Conservation (phyloP, 2,888 invertebrate genomes). For the Galerucella pusilla region DNA sequence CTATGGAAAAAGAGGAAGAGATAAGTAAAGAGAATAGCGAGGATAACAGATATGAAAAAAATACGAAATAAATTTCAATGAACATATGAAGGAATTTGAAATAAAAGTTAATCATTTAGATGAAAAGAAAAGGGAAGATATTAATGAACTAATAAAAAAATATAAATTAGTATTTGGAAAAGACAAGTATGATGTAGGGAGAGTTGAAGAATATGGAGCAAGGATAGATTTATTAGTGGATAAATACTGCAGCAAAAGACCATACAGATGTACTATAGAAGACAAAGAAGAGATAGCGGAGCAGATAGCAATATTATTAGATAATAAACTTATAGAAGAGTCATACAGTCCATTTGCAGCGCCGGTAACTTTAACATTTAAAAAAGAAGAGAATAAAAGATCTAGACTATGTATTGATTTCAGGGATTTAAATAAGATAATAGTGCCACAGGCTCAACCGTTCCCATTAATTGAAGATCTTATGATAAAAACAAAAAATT, state of each 20-base stretch:
- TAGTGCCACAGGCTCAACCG: constrained; percentile 31
- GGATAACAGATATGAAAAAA: background rate
- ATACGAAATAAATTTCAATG: background rate
- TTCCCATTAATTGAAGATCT: constrained; percentile 32
- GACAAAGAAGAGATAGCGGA: no score
- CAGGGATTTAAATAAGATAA: constrained; percentile 31
- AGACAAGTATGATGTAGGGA: constrained; percentile 10
- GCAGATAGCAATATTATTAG: no score
- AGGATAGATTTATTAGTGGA: no score
- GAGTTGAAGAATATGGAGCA: no score
- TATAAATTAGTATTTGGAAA: constrained; percentile 41
- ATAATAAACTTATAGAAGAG: no score
- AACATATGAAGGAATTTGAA: background rate
- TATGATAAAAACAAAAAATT: constrained; percentile 20
- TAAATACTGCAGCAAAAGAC: no score
- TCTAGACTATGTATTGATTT: constrained; percentile 30
- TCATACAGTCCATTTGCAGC: constrained; percentile 26
- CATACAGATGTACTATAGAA: no score
- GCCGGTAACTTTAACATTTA: constrained; percentile 25
- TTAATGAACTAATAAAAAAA: constrained; percentile 23
- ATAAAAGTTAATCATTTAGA: background rate
- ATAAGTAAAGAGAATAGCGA: no score
- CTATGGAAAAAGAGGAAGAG: background rate
- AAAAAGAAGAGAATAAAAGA: constrained; percentile 29
- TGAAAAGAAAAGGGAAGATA: background rate